Evolutionary conservation across 2,113 vertebrate species (phyloP), one percentile per base, ranked within the genome.

Genomic region (Ptychochromis oligacanthus): DNA sequence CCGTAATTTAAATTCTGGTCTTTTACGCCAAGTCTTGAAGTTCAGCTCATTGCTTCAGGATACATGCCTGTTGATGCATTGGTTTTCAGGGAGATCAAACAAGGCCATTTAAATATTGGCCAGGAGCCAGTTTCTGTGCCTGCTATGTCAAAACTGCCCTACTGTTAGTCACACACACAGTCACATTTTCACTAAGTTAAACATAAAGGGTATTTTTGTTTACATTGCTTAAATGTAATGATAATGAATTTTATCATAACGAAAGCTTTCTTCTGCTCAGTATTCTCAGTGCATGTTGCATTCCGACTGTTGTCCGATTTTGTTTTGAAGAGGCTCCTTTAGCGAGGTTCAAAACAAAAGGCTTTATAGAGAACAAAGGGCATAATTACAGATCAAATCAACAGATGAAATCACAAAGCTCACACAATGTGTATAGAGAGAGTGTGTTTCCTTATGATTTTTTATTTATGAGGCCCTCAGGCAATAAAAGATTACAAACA

Each of bases 331-430:
- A 61, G 70, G 36, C 14, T 18, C 26, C 70, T 87, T 85, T 70
- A 88, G 64, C 77, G 62, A 52, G 75, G 55, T 80, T 89, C 75
- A 87, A 82, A 91, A 92, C 77, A 84, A 79, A 70, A 81, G 65
- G 56, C 75, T 89, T 79, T 18, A 52, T 22, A 77, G 64, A 77
- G 86, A 86, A 85, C 75, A 91, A 84, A 88, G 80, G 56, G 56
- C 60, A 77, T 87, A 81, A 86, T 89, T 87, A 87, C 46, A 70
- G 84, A 91, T 89, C 17, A 36, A 64, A 87, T 72, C 67, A 91
- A 84, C 56, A 80, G 11, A 82, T 62, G 10, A 80, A 77, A 88
- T 77, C 56, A 56, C 18, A 9, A 57, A 80, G 57, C 59, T 77
- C 77, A 55, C 26, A 40, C 43, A 52, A 26, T 72, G 67, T 75